Base-by-base conservation (phyloP, 30 jellyfish, hydroid and myxozoan genomes). In the Turritopsis dohrnii region DNA sequence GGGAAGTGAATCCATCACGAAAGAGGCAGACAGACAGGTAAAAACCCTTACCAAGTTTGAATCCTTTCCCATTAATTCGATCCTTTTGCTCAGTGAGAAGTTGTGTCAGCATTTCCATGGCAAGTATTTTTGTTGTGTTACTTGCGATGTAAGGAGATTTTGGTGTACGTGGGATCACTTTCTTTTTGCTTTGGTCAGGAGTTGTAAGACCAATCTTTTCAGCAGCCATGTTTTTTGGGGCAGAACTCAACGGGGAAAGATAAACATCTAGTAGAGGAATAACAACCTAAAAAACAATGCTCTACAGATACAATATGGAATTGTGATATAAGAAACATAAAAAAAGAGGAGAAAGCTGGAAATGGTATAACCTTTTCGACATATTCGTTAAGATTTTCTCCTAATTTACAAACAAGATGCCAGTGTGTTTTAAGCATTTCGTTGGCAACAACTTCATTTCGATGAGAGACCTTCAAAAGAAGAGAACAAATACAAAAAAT, bases 381-480 rank as follows among this genome's bases (percentile, higher is more conserved):
- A 79, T 79, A 73, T 52, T 79, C 83, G 71, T 92, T 87, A 21
- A 92, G 17, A 19, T 83, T 74, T 20, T 87, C 79, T 71, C 77
- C 82, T 19, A 92, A 9, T n/a, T 65, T 71, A 19, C 92, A 60
- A n/a, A 92, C 76, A 52, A 92, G 82, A 87, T 92, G 96, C 93
- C 96, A 82, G 89, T 93, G 80, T 52, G 95, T 80, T 52, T 84
- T 74, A 66, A 92, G 83, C 26, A 90, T 77, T 60, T 93, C 97
- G 65, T 87, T 79, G 29, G 94, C 97, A 72, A 92, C 96, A 52
- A 76, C 76, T 52, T 31, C 66, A 71, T 87, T 82, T 54, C 96
- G 27, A 41, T 82, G 71, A 16, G 31, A n/a, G 5, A 82, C 60
- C 60, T 41, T 41, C 13, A 3, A 41, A 41, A 13, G 13, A 41